A percentile compares a stretch with the other conserved stretches of the same genome.
Conservation (phyloP, 2,888 invertebrate genomes). For the Zhuqinia jingwanae region DNA sequence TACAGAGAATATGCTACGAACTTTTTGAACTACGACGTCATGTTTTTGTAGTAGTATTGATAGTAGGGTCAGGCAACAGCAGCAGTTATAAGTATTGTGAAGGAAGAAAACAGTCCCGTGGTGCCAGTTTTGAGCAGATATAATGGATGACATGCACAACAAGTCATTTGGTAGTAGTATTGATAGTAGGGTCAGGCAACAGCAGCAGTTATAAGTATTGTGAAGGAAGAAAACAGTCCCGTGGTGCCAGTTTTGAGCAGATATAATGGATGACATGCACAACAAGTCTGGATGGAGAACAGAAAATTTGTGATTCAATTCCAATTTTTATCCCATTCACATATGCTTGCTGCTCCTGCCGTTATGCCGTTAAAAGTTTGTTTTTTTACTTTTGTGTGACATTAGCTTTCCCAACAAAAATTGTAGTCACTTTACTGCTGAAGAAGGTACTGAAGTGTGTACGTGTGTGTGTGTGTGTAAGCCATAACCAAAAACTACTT, state of each 20-base stretch:
- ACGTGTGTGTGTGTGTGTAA: no score
- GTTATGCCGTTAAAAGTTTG: not conserved
- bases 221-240: slow-evolving; percentile 10
- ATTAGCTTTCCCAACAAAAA: slow-evolving; percentile 20
- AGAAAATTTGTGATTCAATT: slow-evolving; percentile 68
- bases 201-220: not conserved
- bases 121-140: slow-evolving; percentile 42
- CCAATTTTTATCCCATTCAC: slow-evolving; percentile 57
- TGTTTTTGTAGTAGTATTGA: not conserved
- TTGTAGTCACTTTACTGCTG: slow-evolving; percentile 44
- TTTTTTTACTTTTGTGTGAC: slow-evolving; percentile 32
- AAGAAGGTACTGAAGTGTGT: slow-evolving; percentile 39
- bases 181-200: slow-evolving; percentile 1
- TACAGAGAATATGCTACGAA: slow-evolving; percentile 26
- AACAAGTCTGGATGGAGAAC: slow-evolving; percentile 57
- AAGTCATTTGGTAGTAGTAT: not conserved
- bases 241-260: slow-evolving; percentile 42
- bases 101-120: slow-evolving; percentile 23
- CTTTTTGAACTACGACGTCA: slow-evolving; percentile 37
- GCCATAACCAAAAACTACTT: slow-evolving; percentile 36
- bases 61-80: slow-evolving; percentile 2
- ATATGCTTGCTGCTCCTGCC: slow-evolving; percentile 46
- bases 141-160: slow-evolving; percentile 38
- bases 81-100: not conserved
- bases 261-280: slow-evolving; percentile 61